Evolutionary conservation across 2,888 invertebrate species (phyloP).

Genomic region (Tridacna crocea): DNA sequence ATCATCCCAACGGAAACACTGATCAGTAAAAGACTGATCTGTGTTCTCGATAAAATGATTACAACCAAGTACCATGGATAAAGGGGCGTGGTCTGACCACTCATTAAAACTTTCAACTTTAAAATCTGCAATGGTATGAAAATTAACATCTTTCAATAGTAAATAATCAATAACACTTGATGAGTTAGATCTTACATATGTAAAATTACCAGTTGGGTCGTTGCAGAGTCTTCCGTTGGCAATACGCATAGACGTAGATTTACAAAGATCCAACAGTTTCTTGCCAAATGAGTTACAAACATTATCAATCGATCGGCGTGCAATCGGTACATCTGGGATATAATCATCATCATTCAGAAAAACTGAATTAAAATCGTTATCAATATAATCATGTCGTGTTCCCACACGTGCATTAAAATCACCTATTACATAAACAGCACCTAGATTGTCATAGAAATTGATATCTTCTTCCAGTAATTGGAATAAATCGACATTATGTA

Average conservation of each 20-base stretch:
- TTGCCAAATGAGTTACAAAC: slow-evolving; percentile 3
- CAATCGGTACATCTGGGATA: not conserved
- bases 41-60: not conserved
- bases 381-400: not conserved
- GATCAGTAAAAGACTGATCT: not conserved
- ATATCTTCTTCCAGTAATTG: slow-evolving; percentile 31
- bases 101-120: slow-evolving; percentile 18
- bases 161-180: slow-evolving; percentile 14
- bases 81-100: slow-evolving; percentile 17
- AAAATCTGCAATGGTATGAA: not conserved
- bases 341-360: slow-evolving; percentile 10
- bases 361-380: not conserved
- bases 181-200: slow-evolving; percentile 1
- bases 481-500: slow-evolving; percentile 37
- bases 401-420: slow-evolving; percentile 42
- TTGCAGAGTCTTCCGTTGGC: slow-evolving; percentile 14
- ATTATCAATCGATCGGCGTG: not conserved
- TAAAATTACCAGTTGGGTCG: not conserved
- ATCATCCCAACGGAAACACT: not conserved
- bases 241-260: slow-evolving; percentile 16
- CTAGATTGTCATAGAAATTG: slow-evolving; percentile 23
- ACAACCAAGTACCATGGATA: slow-evolving; percentile 9
- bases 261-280: slow-evolving; percentile 15
- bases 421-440: slow-evolving; percentile 35
- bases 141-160: slow-evolving; percentile 4